phyloP scores from a whole-genome alignment of 2,888 invertebrate genomes.

The Noctua comes region DNA sequence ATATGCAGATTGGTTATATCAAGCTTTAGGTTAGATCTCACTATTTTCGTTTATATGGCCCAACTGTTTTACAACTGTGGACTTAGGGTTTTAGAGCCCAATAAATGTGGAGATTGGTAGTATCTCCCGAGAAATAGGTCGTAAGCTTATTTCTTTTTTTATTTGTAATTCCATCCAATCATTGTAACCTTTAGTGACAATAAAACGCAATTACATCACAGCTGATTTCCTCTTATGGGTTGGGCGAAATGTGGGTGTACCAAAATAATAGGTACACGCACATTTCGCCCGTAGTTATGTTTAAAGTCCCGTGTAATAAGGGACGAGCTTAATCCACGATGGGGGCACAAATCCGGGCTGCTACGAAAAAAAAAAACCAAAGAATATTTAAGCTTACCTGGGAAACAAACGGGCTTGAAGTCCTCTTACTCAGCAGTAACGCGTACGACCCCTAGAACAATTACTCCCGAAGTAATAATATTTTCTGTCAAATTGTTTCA shows the following conservation, averaged over 20 bases:
- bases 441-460: not conserved
- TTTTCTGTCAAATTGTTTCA: not conserved
- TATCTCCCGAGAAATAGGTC: slow-evolving; percentile 4
- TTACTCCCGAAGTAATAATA: not conserved
- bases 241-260: too few relatives aligned
- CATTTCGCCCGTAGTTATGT: not conserved
- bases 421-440: not conserved
- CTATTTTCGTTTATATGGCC: slow-evolving; percentile 39
- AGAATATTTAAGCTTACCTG: not conserved
- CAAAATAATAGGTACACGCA: too few relatives aligned
- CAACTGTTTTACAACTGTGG: slow-evolving; percentile 30
- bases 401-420: not conserved
- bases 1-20: slow-evolving; percentile 33
- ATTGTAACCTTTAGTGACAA: not conserved
- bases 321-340: not conserved
- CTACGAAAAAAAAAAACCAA: not conserved
- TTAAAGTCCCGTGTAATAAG: not conserved
- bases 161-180: slow-evolving; percentile 15
- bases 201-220: not conserved
- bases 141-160: slow-evolving; percentile 1
- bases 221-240: not conserved
- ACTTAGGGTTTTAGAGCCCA: slow-evolving; percentile 22
- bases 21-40: slow-evolving; percentile 23
- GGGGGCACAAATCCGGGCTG: not conserved
- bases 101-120: slow-evolving; percentile 39